A percentile compares a stretch with the other conserved stretches of the same genome.
These are phyloP conservation scores for Aphaenogaster rudis DNA, from an alignment of 1,140 invertebrate species.

Conservation along the genomic window DNA sequence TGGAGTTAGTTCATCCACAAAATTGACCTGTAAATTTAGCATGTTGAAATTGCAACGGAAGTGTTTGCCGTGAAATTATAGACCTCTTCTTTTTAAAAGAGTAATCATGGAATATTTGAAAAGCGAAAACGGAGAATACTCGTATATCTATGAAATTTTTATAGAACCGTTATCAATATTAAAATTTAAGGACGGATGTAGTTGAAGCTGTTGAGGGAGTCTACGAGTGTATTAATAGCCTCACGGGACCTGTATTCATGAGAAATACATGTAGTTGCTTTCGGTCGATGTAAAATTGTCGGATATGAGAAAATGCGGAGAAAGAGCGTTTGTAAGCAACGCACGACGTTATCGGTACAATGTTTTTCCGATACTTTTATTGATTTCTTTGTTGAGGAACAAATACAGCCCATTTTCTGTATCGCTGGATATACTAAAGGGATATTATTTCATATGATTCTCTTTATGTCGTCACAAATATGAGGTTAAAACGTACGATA, in stretches of 20 bases:
- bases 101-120: slow-evolving; percentile 24
- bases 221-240: slow-evolving; percentile 39
- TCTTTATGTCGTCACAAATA: slow-evolving; percentile 30
- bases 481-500: slow-evolving; percentile 10
- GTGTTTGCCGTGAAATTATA: slow-evolving; percentile 47
- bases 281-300: slow-evolving; percentile 31
- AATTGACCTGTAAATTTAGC: slow-evolving; percentile 43
- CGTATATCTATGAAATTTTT: slow-evolving; percentile 41
- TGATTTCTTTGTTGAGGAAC: slow-evolving; percentile 31
- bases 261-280: slow-evolving; percentile 45
- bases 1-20: slow-evolving; percentile 44
- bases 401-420: slow-evolving; percentile 31
- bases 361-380: slow-evolving; percentile 44
- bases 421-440: slow-evolving; percentile 11
- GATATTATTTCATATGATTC: slow-evolving; percentile 47
- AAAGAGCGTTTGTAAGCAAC: slow-evolving; percentile 35
- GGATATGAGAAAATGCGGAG: slow-evolving; percentile 18
- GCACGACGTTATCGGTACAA: slow-evolving; percentile 46
- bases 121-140: neutral
- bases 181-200: slow-evolving; percentile 22
- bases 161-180: slow-evolving; percentile 23
- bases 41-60: slow-evolving; percentile 28
- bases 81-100: slow-evolving; percentile 13
- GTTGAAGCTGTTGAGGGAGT: slow-evolving; percentile 3
- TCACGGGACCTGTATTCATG: neutral